Evolutionary conservation across 2,797 vertebrate species (phyloP).

Genomic region (Rhadinocentrus ornatus): DNA sequence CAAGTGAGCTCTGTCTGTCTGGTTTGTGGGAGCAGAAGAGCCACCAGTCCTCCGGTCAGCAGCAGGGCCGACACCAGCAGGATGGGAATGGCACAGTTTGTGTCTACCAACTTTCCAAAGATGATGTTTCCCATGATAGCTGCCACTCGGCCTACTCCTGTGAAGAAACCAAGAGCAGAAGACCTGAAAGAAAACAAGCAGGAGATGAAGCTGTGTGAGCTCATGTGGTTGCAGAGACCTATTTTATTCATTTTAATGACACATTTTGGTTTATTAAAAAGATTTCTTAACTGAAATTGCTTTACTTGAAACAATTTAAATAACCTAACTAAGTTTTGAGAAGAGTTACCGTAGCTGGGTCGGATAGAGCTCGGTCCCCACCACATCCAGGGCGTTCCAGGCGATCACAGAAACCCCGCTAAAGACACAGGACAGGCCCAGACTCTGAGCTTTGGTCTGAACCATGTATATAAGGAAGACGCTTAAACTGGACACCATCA

Average conservation of each 20-base stretch:
- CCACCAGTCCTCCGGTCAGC: conserved; percentile 73
- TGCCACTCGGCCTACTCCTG: conserved; percentile 79
- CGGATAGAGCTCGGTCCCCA: conserved; percentile 83
- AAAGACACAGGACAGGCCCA: conserved; percentile 82
- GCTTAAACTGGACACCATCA: conserved; percentile 78
- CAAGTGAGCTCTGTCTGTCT: conserved; percentile 79
- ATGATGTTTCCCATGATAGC: conserved; percentile 80
- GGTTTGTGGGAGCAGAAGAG: conserved; percentile 76
- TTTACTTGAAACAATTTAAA: too few species aligned
- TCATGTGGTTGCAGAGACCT: background rate
- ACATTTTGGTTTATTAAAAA: background rate
- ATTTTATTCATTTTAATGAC: background rate
- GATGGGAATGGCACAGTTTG: conserved; percentile 78
- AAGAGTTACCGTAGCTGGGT: conserved; percentile 78
- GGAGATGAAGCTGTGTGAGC: background rate
- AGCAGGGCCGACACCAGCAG: conserved; percentile 80
- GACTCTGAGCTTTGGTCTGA: conserved; percentile 78
- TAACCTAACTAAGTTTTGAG: background rate
- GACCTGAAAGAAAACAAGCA: conserved; percentile 66
- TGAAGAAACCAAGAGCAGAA: conserved; percentile 84
- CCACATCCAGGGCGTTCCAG: conserved; percentile 85
- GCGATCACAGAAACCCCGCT: conserved; percentile 81
- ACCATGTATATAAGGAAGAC: conserved; percentile 83
- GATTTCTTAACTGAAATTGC: background rate
- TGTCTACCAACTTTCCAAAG: conserved; percentile 82